phyloP scores from a whole-genome alignment of 2,797 vertebrate species.

The Pachyuromys duprasi region DNA sequence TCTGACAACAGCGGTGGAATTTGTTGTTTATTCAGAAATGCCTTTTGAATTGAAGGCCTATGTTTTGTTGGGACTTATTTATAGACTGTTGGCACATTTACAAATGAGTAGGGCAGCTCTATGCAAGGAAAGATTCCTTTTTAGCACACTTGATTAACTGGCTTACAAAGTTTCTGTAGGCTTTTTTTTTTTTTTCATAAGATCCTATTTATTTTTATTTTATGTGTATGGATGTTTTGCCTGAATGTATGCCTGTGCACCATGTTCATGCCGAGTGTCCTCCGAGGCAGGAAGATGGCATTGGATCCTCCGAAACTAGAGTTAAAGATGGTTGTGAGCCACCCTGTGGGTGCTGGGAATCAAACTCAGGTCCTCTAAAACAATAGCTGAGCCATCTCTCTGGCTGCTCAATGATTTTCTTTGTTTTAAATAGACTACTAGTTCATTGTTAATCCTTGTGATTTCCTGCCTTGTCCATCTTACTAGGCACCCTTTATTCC shows the following conservation, averaged over 20 bases:
- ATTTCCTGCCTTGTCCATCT: constrained; percentile 31
- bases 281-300: not conserved
- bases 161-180: constrained; percentile 27
- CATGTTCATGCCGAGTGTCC: not conserved
- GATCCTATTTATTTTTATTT: constrained; percentile 15
- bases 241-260: not conserved
- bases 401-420: not conserved
- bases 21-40: not conserved
- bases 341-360: not conserved
- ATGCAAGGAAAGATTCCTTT: not conserved
- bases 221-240: constrained; percentile 22
- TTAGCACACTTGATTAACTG: not conserved
- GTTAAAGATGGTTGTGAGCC: not conserved
- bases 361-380: not conserved
- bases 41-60: constrained; percentile 32
- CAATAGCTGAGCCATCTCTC: not conserved
- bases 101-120: not conserved
- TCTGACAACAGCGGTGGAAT: not conserved
- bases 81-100: constrained; percentile 44
- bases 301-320: not conserved
- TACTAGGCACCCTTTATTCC: not conserved
- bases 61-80: constrained; percentile 39
- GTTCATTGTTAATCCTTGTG: constrained; percentile 27
- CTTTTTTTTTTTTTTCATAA: constrained; percentile 46
- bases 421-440: constrained; percentile 1